Base-by-base conservation (phyloP, 1,140 invertebrate genomes). In the Plutomurus gul region DNA sequence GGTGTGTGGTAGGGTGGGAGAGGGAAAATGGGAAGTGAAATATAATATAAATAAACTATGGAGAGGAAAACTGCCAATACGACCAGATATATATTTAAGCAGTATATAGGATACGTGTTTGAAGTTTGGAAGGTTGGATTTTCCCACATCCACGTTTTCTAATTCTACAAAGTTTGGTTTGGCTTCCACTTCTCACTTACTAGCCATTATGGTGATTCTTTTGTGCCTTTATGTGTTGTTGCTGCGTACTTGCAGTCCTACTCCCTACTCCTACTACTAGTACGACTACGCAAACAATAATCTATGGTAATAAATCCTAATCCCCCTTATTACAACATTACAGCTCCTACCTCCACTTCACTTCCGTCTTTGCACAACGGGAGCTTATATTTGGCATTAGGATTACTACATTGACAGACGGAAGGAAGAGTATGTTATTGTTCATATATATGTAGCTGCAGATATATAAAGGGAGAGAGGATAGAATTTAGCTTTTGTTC, bases 231-330 rank as follows among this genome's bases (percentile, higher is more conserved):
- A 33, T 60, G 10, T 33, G 36, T 4, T n/a, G 56, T 18, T 13
- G 13, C 11, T 36, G 27, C 36, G 16, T 65, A 36, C 39, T 43
- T 2, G 10, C 11, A 43, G 39, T n/a, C 11, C 11, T 43, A 43
- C 39, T 43, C 39, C 2, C 10, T 43, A 43, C 1, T 5, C 25
- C n/a, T 18, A 47, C 5, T 46, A 46, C n/a, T 18, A 47, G 13
- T 4, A 27, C 1, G 30, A 16, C 22, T 65, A 65, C 30, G 27
- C 56, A 33, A 65, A 27, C 56, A 65, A 65, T 65, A 65, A 65
- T 65, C 56, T 65, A 65, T 65, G 56, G 56, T 65, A 65, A 65
- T 65, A 65, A 65, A 65, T 65, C 56, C 56, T 65, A 65, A 65
- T 65, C 56, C 56, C 56, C 56, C 56, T 65, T 65, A 65, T 65